These are phyloP conservation scores for Liparis tanakae DNA, from an alignment of 2,797 vertebrate species.

Conservation along the genomic window DNA sequence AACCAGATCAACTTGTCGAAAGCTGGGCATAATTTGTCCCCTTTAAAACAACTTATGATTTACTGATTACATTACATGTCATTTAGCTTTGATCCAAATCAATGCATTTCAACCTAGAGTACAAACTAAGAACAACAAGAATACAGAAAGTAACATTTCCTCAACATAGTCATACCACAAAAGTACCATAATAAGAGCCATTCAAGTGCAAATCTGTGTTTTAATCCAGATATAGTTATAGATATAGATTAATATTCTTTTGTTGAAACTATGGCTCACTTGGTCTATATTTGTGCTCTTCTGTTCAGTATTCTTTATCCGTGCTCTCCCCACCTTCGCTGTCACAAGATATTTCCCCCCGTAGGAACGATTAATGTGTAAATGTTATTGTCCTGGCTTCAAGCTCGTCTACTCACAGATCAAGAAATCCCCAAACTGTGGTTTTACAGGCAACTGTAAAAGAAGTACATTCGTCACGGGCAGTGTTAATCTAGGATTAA, in stretches of 20 bases:
- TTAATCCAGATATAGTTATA: too few relatives aligned
- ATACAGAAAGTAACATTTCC: too few relatives aligned
- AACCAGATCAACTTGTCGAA: too few relatives aligned
- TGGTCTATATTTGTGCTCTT: conserved; percentile 2
- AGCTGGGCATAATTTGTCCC: too few relatives aligned
- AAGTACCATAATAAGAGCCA: too few relatives aligned
- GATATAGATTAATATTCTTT: neutral
- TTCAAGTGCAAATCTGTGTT: too few relatives aligned
- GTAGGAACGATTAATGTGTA: conserved; percentile 63
- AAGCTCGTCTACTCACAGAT: conserved; percentile 66
- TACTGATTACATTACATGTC: too few relatives aligned
- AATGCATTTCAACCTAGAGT: too few relatives aligned
- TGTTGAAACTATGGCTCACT: conserved; percentile 5
- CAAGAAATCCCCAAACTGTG: conserved; percentile 56
- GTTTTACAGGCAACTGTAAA: conserved; percentile 62
- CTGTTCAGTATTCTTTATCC: conserved; percentile 40
- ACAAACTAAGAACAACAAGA: too few relatives aligned
- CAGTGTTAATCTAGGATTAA: conserved; percentile 31
- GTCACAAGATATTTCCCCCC: conserved; percentile 55
- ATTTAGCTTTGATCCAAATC: too few relatives aligned
- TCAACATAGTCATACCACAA: too few relatives aligned
- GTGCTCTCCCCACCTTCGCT: conserved; percentile 23
- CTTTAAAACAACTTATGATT: too few relatives aligned
- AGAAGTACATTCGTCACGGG: conserved; percentile 49
- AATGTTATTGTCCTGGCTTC: conserved; percentile 67